Conservation (phyloP, 2,888 invertebrate species). For the Laspeyria flexula region DNA sequence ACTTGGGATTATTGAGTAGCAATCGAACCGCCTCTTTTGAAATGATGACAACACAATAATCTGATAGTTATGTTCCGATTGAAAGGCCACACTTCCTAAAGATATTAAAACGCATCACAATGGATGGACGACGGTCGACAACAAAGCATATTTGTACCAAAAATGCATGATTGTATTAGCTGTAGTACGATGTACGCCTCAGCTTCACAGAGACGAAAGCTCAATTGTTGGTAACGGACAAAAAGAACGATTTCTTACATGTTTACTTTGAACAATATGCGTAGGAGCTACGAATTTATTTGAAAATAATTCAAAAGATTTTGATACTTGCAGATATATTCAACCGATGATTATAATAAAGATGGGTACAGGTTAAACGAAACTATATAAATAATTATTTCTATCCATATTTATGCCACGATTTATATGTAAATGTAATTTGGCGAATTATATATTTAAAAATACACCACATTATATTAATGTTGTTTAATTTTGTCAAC, state of each 20-base stretch:
- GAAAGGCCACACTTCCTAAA: conserved; percentile 65
- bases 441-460: neutral
- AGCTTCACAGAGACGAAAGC: conserved; percentile 54
- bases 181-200: conserved; percentile 45
- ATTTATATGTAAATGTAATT: neutral
- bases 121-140: conserved; percentile 61
- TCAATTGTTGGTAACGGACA: conserved; percentile 67
- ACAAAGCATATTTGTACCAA: conserved; percentile 64
- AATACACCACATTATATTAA: neutral
- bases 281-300: conserved; percentile 66
- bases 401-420: neutral
- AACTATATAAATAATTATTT: no score
- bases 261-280: conserved; percentile 75
- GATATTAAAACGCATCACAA: conserved; percentile 68
- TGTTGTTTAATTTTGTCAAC: neutral
- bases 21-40: conserved; percentile 62
- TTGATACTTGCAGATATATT: conserved; percentile 53
- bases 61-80: conserved; percentile 46
- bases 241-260: conserved; percentile 71
- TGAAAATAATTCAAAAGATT: conserved; percentile 28
- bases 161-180: conserved; percentile 57
- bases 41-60: conserved; percentile 56
- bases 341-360: no score
- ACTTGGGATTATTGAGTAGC: conserved; percentile 53
- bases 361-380: no score